Evolutionary conservation across 1,140 invertebrate genomes (phyloP), one percentile per base, ranked within the genome.

Genomic region (Temnothorax longispinosus): DNA sequence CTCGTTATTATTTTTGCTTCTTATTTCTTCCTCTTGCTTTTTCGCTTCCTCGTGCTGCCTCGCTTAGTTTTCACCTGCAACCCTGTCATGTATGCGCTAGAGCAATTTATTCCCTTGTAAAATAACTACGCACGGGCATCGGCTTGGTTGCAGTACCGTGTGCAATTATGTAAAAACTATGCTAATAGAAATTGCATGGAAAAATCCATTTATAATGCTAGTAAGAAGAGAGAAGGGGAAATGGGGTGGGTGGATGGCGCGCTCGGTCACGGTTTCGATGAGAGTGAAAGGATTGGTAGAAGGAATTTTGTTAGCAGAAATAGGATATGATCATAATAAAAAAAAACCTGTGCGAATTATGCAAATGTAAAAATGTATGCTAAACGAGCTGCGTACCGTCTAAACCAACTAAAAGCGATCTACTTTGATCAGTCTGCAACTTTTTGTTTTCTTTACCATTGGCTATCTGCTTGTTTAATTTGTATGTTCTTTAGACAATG

Each of bases 111-210:
- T 72, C 54, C 52, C 80, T 89, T 86, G 90, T 85, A 92, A 93
- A 93, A 94, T 93, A 91, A 88, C 71, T 87, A 64, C 60, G 56
- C 86, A 80, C 67, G 75, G 69, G 64, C 75, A 82, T 92, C 87
- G 91, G 88, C 84, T 77, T 87, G 88, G 88, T 58, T 85, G 85
- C 86, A 91, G 89, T 88, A 84, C 89, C 92, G 89, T 71, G 90
- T 88, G 91, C 91, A 94, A 94, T 94, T 94, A 95, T 94, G 94
- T 92, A 93, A 94, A 94, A 94, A 94, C 92, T 94, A 94, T 94
- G 94, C 93, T 94, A 94, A 94, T 94, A 94, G 93, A 94, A 93
- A 95, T 94, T 94, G 92, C 92, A 92, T 82, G 90, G 92, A 93
- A 92, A 93, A 94, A 93, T 94, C 92, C 88, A 94, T 93, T 94